Percentiles rank a stretch among this genome's conserved stretches.
These are phyloP conservation scores for Nannoperca obscura DNA, from an alignment of 2,797 vertebrate genomes.

Conservation along the genomic window DNA sequence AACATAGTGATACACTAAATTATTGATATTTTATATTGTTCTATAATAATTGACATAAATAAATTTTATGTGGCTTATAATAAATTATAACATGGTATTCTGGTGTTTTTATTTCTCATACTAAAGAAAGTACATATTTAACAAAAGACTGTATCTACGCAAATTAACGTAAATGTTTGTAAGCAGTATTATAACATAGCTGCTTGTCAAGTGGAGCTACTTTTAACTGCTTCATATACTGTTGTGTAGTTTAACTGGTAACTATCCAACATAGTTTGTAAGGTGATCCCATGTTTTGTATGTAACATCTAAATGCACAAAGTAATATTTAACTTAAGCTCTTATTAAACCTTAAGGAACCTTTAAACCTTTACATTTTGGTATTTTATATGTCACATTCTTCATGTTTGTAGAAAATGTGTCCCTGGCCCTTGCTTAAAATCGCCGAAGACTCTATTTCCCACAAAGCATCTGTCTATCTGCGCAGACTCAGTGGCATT, in stretches of 20 bases:
- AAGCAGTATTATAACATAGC: background rate
- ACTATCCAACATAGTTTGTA: background rate
- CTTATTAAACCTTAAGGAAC: background rate
- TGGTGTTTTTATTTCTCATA: background rate
- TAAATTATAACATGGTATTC: background rate
- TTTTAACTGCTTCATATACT: background rate
- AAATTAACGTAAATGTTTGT: background rate
- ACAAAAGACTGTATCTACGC: background rate
- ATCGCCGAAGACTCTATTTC: slow-evolving; percentile 65
- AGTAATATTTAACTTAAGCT: too few species aligned
- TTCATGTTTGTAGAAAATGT: background rate
- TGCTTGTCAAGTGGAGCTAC: background rate
- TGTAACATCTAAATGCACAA: background rate
- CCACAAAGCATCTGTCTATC: slow-evolving; percentile 67
- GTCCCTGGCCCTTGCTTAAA: background rate
- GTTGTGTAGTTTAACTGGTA: background rate
- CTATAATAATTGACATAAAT: background rate
- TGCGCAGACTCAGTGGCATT: slow-evolving; percentile 82
- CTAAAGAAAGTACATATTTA: background rate
- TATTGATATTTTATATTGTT: background rate
- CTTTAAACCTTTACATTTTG: too few species aligned
- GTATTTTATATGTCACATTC: background rate
- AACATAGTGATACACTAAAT: background rate
- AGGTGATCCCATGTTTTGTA: background rate
- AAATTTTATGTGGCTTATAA: too few species aligned